Evolutionary conservation across 2,113 vertebrate species (phyloP), one percentile per base, ranked within the genome.

Genomic region (Vicugna pacos): DNA sequence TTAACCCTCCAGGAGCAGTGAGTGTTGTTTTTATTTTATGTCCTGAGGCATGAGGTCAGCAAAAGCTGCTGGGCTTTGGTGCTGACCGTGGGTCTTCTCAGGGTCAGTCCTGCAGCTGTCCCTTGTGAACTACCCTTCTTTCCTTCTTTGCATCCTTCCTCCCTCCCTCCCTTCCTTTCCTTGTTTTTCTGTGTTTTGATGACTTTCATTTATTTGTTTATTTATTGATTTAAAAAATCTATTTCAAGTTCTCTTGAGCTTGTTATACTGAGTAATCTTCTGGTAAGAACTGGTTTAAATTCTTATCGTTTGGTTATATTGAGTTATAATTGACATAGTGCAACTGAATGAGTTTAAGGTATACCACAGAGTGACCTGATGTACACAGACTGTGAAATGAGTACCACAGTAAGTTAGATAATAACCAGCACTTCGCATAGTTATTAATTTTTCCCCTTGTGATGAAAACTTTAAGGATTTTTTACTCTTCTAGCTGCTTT

Each of bases 41-140:
- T 38, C 73, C 12, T 19, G 28, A 86, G 64, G 46, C 90, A 17
- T 13, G 69, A 24, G 48, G 70, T 46, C 83, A 64, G 89, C 2
- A 0, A 17, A 11, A 58, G 87, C 84, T 32, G 22, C 56, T 13
- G 60, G 93, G 62, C 48, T 52, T 7, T 15, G 26, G 80, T 65
- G 69, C 91, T 67, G 56, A 69, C n/a, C 48, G 13, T 12, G 70
- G 58, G 48, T 35, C 85, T 20, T 0, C 60, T 76, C 46, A 11
- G 85, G 86, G 87, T 56, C 76, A 56, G 89, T 19, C 52, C 58
- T 54, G 72, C 83, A 54, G 64, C 93, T 67, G 50, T 42, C 38
- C 38, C 38, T 42, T 42, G 38, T 42, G 38, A 42, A 42, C 22
- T 26, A 9, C 8, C 20, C 1, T 2, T 56, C 65, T 30, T 28